phyloP scores from a whole-genome alignment of 2,797 vertebrate species.

The Bovichtus variegatus region DNA sequence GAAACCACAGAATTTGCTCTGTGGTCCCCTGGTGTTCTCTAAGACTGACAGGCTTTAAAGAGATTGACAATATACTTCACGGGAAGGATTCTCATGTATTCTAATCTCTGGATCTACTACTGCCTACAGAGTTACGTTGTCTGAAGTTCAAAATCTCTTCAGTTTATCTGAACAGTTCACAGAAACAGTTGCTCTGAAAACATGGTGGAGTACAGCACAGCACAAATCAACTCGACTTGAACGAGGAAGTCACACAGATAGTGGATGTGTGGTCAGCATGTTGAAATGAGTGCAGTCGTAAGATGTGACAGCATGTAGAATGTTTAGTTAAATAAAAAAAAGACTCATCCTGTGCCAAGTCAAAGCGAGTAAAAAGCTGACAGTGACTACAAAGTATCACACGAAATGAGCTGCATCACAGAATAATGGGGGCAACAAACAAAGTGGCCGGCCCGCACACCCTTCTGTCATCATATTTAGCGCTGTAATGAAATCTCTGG shows the following conservation, averaged over 20 bases:
- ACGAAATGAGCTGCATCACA: background rate
- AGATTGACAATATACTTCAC: conserved; percentile 30
- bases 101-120: conserved; percentile 35
- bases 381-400: background rate
- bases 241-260: conserved; percentile 30
- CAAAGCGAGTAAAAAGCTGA: conserved; percentile 5
- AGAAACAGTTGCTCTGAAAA: conserved; percentile 46
- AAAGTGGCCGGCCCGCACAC: conserved; percentile 5
- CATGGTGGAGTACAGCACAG: background rate
- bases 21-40: conserved; percentile 46
- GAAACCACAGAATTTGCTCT: conserved; percentile 70
- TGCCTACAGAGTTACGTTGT: conserved; percentile 35
- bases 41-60: conserved; percentile 44
- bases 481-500: conserved; percentile 41
- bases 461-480: conserved; percentile 40
- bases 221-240: background rate
- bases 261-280: conserved; percentile 4
- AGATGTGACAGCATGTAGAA: conserved; percentile 4
- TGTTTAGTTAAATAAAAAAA: background rate
- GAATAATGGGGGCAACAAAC: conserved; percentile 17
- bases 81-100: conserved; percentile 20
- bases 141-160: conserved; percentile 44
- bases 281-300: conserved; percentile 10
- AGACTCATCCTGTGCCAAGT: background rate
- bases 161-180: conserved; percentile 50